These are phyloP conservation scores for Synergus umbraculus DNA, from an alignment of 2,888 invertebrate genomes.

Conservation along the genomic window DNA sequence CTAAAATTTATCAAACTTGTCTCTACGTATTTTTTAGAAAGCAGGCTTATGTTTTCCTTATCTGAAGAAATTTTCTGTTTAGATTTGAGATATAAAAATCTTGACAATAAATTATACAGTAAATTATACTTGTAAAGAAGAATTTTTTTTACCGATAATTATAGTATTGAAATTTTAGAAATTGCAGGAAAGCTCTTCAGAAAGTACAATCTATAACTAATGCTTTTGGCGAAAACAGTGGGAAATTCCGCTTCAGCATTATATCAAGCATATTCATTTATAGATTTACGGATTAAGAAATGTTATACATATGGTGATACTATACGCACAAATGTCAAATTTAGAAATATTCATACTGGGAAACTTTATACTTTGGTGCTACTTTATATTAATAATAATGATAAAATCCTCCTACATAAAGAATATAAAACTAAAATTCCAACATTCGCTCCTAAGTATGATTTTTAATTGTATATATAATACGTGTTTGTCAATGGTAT, in stretches of 20 bases:
- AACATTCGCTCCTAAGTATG: background rate
- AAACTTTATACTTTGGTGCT: background rate
- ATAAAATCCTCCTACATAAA: background rate
- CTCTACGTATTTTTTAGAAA: conserved; percentile 1
- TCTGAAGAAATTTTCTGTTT: too few relatives aligned
- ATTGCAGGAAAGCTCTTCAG: background rate
- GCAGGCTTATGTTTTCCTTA: background rate
- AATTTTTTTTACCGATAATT: too few relatives aligned
- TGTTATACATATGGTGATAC: too few relatives aligned
- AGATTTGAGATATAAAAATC: too few relatives aligned
- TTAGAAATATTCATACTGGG: background rate
- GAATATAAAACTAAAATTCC: background rate
- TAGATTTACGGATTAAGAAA: background rate
- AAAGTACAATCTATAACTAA: background rate
- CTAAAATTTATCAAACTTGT: conserved; percentile 4
- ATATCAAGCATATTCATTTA: conserved; percentile 2
- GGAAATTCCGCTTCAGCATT: background rate
- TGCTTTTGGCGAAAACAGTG: background rate
- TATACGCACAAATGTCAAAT: too few relatives aligned
- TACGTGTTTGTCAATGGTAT: background rate
- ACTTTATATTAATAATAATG: background rate
- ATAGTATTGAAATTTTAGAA: background rate
- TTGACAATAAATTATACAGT: too few relatives aligned
- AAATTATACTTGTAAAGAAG: too few relatives aligned
- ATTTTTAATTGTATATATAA: conserved; percentile 7